Percentiles rank a stretch among this genome's conserved stretches.
phyloP scores from a whole-genome alignment of 2,113 vertebrate species.

The Mustela lutreola region DNA sequence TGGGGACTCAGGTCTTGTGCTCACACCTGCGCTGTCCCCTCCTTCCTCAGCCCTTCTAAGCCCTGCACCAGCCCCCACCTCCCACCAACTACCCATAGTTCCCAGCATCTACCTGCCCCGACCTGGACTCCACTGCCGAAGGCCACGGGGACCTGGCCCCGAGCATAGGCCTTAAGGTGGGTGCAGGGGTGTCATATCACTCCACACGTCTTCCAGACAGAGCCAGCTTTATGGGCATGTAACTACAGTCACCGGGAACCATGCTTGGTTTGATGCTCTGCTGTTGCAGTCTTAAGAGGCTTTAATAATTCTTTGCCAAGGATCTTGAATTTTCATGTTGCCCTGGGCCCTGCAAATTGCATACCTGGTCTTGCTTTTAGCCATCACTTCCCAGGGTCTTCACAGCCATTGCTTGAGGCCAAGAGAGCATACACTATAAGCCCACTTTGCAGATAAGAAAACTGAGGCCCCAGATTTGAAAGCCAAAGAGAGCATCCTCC shows the following conservation, averaged over 20 bases:
- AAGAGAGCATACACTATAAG: neutral
- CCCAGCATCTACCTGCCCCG: neutral
- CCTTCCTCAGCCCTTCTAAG: neutral
- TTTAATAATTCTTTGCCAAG: neutral
- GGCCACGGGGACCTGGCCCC: neutral
- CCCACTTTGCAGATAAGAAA: neutral
- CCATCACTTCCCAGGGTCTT: rapidly evolving
- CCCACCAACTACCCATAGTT: neutral
- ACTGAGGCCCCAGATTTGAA: neutral
- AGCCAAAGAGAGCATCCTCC: neutral
- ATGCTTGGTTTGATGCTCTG: neutral
- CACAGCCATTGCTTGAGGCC: neutral
- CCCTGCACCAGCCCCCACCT: neutral
- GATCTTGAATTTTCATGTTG: neutral
- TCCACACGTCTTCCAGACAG: neutral
- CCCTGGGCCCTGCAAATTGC: neutral
- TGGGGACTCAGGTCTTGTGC: neutral
- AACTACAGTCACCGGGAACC: rapidly evolving
- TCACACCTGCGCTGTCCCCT: neutral
- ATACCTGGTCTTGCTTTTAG: neutral
- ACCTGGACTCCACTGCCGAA: neutral
- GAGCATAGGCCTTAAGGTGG: rapidly evolving
- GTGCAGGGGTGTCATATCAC: rapidly evolving
- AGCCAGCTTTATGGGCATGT: rapidly evolving
- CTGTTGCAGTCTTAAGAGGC: neutral